Evolutionary conservation across 2,888 invertebrate genomes (phyloP), one percentile per base, ranked within the genome.

Genomic region (Netelia inedita): DNA sequence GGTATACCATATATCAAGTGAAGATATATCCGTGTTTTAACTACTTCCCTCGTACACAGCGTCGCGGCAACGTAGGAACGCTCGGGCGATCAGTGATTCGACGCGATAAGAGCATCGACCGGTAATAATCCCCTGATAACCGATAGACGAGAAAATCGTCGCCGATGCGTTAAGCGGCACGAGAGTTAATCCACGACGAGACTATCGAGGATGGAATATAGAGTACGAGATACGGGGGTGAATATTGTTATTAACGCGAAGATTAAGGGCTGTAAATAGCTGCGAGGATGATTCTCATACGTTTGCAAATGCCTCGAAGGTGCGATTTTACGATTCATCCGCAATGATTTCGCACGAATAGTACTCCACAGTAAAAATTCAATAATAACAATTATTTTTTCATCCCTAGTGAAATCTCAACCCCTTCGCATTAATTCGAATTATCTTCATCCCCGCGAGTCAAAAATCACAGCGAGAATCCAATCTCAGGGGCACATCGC

Each of bases 1-100:
- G 28, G 11, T 63, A 16, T 19, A 59, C 72, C 35, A 28, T 35
- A 23, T 23, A 50, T 69, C 50, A 69, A 69, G 19, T 66, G 66
- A 66, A 76, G 66, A 76, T 76, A 76, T 76, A 57, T 68, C 53
- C 63, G 35, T 50, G 63, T 74, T 74, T 50, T 50, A 68, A 68
- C 76, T 46, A 66, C 68, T 59, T 76, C 76, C 76, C 68, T 66
- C 50, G 55, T 53, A 5, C 23, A 57, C 16, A 55, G 35, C 23
- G 50, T 19, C 65, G 63, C 46, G 46, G 65, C 65, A 66, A 50
- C 63, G 55, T 53, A 50, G 74, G 14, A 16, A 35, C 53, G 41
- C 46, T 23, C 35, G 63, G 50, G 63, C 35, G 50, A 63, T 50
- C 66, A 43, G 23, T 46, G n/a, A n/a, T 28, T 35, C 50, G 65